Percentiles rank a stretch among this genome's conserved stretches.
phyloP scores from a whole-genome alignment of 2,888 invertebrate species.

The Phengaris alcon region DNA sequence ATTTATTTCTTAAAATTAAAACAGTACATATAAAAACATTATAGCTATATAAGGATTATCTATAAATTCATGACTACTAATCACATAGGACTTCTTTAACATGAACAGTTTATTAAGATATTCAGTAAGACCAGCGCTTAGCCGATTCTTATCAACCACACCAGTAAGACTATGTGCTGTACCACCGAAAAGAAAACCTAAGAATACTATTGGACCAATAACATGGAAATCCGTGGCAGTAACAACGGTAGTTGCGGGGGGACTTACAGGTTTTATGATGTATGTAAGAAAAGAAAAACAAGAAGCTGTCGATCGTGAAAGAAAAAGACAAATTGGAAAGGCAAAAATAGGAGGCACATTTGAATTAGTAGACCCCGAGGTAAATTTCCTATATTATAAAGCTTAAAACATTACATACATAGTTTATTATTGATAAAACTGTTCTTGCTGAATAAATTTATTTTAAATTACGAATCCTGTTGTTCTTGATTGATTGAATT shows the following conservation, averaged over 20 bases:
- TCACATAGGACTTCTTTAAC: constrained; percentile 35
- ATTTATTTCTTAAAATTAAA: neutral
- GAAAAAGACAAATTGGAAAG: constrained; percentile 91
- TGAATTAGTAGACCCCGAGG: constrained; percentile 87
- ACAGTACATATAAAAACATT: neutral
- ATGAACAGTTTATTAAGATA: constrained; percentile 62
- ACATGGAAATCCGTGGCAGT: constrained; percentile 89
- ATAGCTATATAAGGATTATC: neutral
- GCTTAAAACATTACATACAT: neutral
- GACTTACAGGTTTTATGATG: constrained; percentile 84
- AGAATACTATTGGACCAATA: constrained; percentile 80
- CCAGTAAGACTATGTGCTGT: constrained; percentile 54
- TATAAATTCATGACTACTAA: neutral
- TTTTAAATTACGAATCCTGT: neutral
- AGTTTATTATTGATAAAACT: neutral
- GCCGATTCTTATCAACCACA: constrained; percentile 58
- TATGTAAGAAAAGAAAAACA: constrained; percentile 91
- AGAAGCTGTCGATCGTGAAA: constrained; percentile 83
- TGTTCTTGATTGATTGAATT: too few relatives aligned
- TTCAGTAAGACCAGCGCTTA: constrained; percentile 44
- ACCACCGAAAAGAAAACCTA: constrained; percentile 55
- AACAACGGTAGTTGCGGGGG: constrained; percentile 83
- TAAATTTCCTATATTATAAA: constrained; percentile 38
- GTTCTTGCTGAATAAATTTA: neutral
- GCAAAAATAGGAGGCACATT: constrained; percentile 96